phyloP scores from a whole-genome alignment of 1,140 invertebrate genomes.

The Lutraria rhynchaena region DNA sequence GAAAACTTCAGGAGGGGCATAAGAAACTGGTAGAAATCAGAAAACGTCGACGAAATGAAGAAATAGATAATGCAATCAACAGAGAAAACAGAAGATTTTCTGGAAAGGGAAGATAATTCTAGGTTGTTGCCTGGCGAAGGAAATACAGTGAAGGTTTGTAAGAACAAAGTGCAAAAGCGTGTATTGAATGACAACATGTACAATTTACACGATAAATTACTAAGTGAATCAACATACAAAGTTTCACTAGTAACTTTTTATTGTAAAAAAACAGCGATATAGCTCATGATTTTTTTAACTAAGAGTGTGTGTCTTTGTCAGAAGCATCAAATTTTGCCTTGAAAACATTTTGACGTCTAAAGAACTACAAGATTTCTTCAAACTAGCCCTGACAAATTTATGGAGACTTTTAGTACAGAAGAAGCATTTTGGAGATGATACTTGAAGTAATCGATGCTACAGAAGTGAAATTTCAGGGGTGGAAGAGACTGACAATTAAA shows the following conservation, averaged over 20 bases:
- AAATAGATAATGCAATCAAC: not conserved
- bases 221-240: constrained; percentile 38
- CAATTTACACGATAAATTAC: constrained; percentile 38
- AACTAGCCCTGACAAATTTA: constrained; percentile 38
- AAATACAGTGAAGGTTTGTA: constrained; percentile 30
- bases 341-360: constrained; percentile 5
- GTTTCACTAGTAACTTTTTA: constrained; percentile 40
- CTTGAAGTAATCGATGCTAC: constrained; percentile 2
- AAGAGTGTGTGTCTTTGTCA: constrained; percentile 23
- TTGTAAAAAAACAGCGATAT: constrained; percentile 30
- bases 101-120: constrained; percentile 49
- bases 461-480: constrained; percentile 37
- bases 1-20: not conserved
- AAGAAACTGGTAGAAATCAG: constrained; percentile 7
- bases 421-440: not conserved
- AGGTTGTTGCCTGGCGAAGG: constrained; percentile 33
- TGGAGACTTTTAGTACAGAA: not conserved
- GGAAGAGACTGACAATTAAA: constrained; percentile 40
- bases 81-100: constrained; percentile 24
- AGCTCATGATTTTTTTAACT: constrained; percentile 20
- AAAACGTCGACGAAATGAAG: constrained; percentile 12
- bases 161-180: constrained; percentile 8
- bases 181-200: constrained; percentile 46
- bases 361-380: not conserved
- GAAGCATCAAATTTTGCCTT: constrained; percentile 32